Base-by-base conservation (phyloP, 92 coral and sea anemone genomes). In the Zoanthus solanderi region DNA sequence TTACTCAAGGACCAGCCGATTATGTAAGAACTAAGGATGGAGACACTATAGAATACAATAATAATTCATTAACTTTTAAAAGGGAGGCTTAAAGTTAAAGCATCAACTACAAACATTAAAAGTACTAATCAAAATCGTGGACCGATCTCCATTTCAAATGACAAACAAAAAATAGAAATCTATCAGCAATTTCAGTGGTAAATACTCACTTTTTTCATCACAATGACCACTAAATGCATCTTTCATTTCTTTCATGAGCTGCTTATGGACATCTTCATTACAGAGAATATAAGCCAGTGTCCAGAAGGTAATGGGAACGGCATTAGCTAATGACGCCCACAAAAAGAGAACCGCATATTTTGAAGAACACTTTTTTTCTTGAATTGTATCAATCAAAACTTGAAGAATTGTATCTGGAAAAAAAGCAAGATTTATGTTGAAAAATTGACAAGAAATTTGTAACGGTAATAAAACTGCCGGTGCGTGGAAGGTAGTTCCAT, bases 271-370 rank as follows among this genome's bases (percentile, higher is more conserved):
- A 28, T 17, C 83, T 71, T 79, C 78, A 63, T 90, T 74, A 54
- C 85, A 56, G 60, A 90, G 85, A 48, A 90, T 78, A 29, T n/a
- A 90, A 1, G 90, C 90, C 57, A 90, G 69, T 8, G 92, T 90
- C 92, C 92, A 90, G 61, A 90, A 90, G n/a, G 92, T 86, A 42
- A 90, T 87, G n/a, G 93, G 93, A n/a, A 90, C 87, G 57, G 93
- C 93, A 87, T 90, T 90, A n/a, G 93, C 93, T 30, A 90, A 85
- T 18, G 93, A 90, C 13, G 93, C 93, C 93, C 93, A 90, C 63
- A 90, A 89, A 48, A 90, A 60, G n/a, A 86, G 78, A 45, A 74
- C 66, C 52, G 90, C 93, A 74, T 79, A 90, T 9, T 87, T 90
- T 42, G 93, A 87, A 72, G 93, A 86, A 87, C 93, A 90, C 4